Evolutionary conservation across 2,113 vertebrate species (phyloP).

Genomic region (Anser cygnoides): DNA sequence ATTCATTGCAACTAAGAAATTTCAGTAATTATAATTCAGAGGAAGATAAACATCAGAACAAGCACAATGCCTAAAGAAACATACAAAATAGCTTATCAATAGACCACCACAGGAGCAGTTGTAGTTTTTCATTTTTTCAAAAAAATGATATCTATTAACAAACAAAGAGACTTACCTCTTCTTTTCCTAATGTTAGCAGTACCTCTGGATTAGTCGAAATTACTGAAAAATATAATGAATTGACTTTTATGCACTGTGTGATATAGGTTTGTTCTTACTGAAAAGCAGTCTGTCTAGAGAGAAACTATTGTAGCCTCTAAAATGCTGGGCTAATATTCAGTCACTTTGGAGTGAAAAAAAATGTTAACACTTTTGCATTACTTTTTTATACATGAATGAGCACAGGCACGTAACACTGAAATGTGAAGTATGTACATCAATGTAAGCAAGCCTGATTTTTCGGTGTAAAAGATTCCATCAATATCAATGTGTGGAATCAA

Average conservation of each 20-base stretch:
- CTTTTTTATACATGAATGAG: neutral
- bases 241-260: neutral
- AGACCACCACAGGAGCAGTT: neutral
- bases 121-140: neutral
- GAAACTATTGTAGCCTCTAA: neutral
- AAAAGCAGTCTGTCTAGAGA: neutral
- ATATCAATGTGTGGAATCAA: neutral
- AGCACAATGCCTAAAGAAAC: neutral
- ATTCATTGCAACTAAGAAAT: neutral
- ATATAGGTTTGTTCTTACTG: neutral
- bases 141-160: neutral
- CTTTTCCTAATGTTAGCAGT: slow-evolving; percentile 69
- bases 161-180: slow-evolving; percentile 75
- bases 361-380: neutral
- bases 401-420: neutral
- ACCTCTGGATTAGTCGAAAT: slow-evolving; percentile 61
- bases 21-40: neutral
- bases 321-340: neutral
- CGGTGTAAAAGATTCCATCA: neutral
- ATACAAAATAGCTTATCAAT: neutral
- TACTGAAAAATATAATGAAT: slow-evolving; percentile 70
- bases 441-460: neutral
- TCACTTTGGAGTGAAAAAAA: neutral
- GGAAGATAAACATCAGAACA: neutral
- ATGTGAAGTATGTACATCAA: neutral